Base-by-base conservation (phyloP, 2,797 vertebrate species). In the Pseudochromis fuscus region DNA sequence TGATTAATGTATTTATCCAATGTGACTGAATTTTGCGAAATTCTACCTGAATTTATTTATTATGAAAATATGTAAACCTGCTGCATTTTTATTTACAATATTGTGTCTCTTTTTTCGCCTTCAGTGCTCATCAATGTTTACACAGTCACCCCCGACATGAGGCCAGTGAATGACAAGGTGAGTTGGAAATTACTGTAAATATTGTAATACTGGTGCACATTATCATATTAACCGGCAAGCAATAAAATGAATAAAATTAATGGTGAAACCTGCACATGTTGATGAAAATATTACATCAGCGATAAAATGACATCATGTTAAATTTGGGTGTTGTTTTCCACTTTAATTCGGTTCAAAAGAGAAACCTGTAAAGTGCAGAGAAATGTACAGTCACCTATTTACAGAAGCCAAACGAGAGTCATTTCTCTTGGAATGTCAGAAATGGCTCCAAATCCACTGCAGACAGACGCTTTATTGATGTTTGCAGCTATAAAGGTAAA, bases 111-210 rank as follows among this genome's bases (percentile, higher is more conserved):
- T n/a, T 53, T 40, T 72, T 5, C 76, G 67, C 37, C 68, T 85
- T 52, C 40, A 98, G 97, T 97, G 85, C 85, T 96, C 77, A 94
- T 98, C 88, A 96, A 95, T 28, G 88, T 97, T 70, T 97, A 96
- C 70, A 95, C 92, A 27, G 94, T 98, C 78, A 95, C 93, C 30
- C 96, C 97, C 23, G 93, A 97, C 85, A 87, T 98, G 87, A 94
- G 94, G 51, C 97, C 97, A 0, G 78, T 93, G 81, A 95, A 90
- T 13, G 93, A 95, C 84, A 96, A 95, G 96, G 97, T 98, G 94
- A 77, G 37, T 37, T 1, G 16, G 24, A 49, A 51, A 45, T 21
- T 25, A 21, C 12, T 35, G 33, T 9, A 35, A 37, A 16, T 13
- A 15, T 5, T 5, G 3, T 11, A 35, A 48, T 18, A 18, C 16